Conservation (phyloP, 2,113 vertebrate genomes). For the Paramormyrops kingsleyae region DNA sequence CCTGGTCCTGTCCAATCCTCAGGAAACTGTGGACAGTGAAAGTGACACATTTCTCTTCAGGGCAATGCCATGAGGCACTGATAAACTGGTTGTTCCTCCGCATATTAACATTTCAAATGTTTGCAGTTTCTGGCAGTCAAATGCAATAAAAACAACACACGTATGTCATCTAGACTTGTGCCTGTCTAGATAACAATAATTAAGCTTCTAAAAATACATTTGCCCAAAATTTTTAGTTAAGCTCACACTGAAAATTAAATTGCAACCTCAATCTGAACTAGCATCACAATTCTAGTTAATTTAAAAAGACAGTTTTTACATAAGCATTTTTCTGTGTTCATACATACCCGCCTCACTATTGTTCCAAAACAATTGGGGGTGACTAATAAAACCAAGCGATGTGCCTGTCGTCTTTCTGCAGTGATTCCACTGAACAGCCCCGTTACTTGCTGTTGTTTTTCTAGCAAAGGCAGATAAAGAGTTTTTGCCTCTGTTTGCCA, state of each 20-base stretch:
- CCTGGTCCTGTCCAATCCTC: conserved; percentile 37
- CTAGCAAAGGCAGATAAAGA: neutral
- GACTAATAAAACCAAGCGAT: neutral
- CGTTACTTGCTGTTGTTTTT: neutral
- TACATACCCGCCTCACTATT: neutral
- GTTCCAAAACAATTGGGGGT: neutral
- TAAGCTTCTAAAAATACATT: neutral
- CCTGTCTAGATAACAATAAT: neutral
- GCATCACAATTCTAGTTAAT: neutral
- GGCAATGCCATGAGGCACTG: neutral
- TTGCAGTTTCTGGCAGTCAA: neutral
- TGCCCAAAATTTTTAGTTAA: neutral
- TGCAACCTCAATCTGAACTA: neutral
- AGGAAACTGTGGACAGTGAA: conserved; percentile 47
- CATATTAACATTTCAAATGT: neutral
- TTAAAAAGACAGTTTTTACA: neutral
- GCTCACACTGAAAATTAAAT: neutral
- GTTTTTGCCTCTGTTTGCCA: neutral
- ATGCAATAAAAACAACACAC: neutral
- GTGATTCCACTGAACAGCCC: neutral
- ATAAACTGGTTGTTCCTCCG: neutral
- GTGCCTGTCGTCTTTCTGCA: neutral
- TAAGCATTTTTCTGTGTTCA: neutral
- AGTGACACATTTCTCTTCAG: neutral
- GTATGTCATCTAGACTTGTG: neutral